A percentile compares a stretch with the other conserved stretches of the same genome.
Conservation (phyloP, 2,113 vertebrate species). For the Sceloporus tristichus region DNA sequence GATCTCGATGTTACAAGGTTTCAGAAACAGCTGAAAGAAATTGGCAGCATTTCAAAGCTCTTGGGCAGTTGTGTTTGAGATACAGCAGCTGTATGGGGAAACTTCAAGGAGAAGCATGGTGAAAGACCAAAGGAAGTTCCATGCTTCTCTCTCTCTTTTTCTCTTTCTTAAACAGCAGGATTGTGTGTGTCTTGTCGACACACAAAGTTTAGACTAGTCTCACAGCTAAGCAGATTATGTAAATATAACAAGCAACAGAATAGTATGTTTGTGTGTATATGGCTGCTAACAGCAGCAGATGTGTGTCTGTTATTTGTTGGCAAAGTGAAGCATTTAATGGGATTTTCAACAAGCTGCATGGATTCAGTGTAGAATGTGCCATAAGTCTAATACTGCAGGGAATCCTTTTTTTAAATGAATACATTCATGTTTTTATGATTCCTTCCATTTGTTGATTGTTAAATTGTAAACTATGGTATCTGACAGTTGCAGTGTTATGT, state of each 20-base stretch:
- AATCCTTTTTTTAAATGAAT: slow-evolving; percentile 31
- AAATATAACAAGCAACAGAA: slow-evolving; percentile 47
- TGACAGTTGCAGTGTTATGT: slow-evolving; percentile 47
- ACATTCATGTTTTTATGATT: slow-evolving; percentile 44
- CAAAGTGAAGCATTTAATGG: slow-evolving; percentile 45
- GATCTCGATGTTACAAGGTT: slow-evolving; percentile 38
- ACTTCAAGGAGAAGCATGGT: slow-evolving; percentile 48
- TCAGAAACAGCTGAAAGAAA: slow-evolving; percentile 61
- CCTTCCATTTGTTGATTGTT: slow-evolving; percentile 47
- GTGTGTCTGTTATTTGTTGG: slow-evolving; percentile 55
- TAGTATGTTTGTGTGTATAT: neutral
- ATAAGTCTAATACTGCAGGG: slow-evolving; percentile 35
- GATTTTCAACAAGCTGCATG: slow-evolving; percentile 24
- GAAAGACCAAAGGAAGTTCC: slow-evolving; percentile 38
- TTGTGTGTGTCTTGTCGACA: slow-evolving; percentile 14
- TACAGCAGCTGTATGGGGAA: slow-evolving; percentile 55
- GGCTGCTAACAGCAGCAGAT: slow-evolving; percentile 42
- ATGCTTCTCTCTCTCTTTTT: slow-evolving; percentile 33
- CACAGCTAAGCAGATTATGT: neutral
- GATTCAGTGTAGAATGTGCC: slow-evolving; percentile 47
- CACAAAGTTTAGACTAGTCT: slow-evolving; percentile 28
- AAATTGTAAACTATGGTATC: slow-evolving; percentile 45
- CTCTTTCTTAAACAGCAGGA: neutral
- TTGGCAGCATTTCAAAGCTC: slow-evolving; percentile 60
- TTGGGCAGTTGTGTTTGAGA: slow-evolving; percentile 61